A percentile compares a stretch with the other conserved stretches of the same genome.
Conservation (phyloP, 2,888 invertebrate genomes). For the Nephrotoma guestfalica region DNA sequence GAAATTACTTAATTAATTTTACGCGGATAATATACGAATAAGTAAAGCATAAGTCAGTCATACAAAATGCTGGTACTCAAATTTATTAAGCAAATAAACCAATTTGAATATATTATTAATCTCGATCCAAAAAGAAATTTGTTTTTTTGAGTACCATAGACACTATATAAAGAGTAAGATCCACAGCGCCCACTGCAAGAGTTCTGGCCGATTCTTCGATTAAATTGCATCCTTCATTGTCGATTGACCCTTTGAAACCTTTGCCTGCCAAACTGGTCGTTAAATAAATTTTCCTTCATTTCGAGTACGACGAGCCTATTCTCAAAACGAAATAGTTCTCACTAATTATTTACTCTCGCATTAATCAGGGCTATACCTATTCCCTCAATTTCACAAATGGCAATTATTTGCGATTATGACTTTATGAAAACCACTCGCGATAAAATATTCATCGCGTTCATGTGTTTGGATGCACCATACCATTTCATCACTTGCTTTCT, state of each 20-base stretch:
- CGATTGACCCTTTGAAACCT: not conserved
- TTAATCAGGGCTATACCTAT: slow-evolving; percentile 8
- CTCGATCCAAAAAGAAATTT: too few species aligned
- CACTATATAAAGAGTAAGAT: too few species aligned
- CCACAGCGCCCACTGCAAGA: slow-evolving; percentile 5
- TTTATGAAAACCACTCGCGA: slow-evolving; percentile 10
- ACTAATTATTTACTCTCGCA: slow-evolving; percentile 4
- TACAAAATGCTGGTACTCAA: too few species aligned
- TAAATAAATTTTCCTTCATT: slow-evolving; percentile 13
- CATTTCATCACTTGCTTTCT: not conserved
- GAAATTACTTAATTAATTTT: too few species aligned
- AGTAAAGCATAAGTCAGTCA: too few species aligned
- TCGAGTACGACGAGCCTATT: slow-evolving; percentile 13
- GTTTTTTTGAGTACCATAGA: not conserved
- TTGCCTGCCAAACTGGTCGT: not conserved
- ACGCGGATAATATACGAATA: too few species aligned
- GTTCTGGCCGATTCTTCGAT: not conserved
- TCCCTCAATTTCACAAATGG: not conserved
- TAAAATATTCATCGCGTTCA: slow-evolving; percentile 11
- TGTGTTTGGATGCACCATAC: slow-evolving; percentile 10
- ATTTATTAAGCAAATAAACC: too few species aligned
- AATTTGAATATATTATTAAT: too few species aligned
- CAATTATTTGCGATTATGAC: too few species aligned
- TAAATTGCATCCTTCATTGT: slow-evolving; percentile 8
- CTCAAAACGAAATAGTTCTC: not conserved